A percentile compares a stretch with the other conserved stretches of the same genome.
These are phyloP conservation scores for Hemichromis elongatus DNA, from an alignment of 2,113 vertebrate species.

Conservation along the genomic window DNA sequence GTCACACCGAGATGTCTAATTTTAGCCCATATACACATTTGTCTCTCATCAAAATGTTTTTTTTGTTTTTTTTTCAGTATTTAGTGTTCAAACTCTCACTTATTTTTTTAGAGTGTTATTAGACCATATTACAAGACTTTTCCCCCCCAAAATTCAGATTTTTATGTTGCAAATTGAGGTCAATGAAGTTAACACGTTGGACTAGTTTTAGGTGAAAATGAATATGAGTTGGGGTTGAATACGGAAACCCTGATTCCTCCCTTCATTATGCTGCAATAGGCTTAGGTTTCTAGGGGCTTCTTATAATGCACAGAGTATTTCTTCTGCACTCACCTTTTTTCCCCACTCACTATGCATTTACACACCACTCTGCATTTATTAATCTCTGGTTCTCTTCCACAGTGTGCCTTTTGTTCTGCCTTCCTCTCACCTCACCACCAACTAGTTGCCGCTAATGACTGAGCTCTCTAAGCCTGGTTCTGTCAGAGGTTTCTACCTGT, in stretches of 20 bases:
- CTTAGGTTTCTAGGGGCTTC: neutral
- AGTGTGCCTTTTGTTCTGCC: accelerated
- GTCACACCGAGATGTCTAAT: neutral
- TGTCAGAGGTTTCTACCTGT: neutral
- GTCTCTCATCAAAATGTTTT: accelerated
- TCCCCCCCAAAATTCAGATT: accelerated
- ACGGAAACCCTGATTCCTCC: neutral
- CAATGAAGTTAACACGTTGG: neutral
- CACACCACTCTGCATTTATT: neutral
- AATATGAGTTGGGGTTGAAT: neutral
- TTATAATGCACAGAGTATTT: neutral
- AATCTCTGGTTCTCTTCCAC: neutral
- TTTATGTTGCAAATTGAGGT: neutral
- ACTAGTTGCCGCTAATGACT: neutral
- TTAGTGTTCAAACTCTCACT: neutral
- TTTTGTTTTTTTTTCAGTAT: neutral
- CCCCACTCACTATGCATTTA: neutral
- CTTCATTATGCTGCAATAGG: neutral
- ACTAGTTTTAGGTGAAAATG: neutral
- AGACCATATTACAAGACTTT: neutral
- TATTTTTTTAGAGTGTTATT: neutral
- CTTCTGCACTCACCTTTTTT: neutral
- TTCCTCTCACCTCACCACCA: neutral
- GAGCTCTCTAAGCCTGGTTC: neutral
- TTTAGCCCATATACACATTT: neutral